Percentiles rank a stretch among this genome's conserved stretches.
Evolutionary conservation across 1,140 invertebrate species (phyloP).

Genomic region (Apolygus lucorum): DNA sequence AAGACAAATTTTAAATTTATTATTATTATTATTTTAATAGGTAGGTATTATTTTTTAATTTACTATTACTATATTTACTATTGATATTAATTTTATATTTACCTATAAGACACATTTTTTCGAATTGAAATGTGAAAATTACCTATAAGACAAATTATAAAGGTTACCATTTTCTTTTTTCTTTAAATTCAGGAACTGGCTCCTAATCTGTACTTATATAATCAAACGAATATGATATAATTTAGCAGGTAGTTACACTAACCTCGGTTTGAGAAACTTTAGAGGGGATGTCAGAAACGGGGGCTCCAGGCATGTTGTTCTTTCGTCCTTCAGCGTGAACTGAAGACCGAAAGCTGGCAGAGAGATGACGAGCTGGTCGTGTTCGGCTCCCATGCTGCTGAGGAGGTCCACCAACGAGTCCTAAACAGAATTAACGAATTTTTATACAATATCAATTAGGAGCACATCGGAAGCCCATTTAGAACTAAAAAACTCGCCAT

Average conservation of each 20-base stretch:
- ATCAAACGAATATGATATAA: background rate
- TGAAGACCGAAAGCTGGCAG: slow-evolving; percentile 55
- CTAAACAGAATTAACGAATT: slow-evolving; percentile 42
- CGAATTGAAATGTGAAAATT: no score
- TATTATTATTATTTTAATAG: no score
- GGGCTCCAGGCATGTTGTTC: slow-evolving; percentile 58
- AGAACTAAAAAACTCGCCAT: background rate
- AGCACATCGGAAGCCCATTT: background rate
- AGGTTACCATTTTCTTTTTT: no score
- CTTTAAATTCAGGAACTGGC: no score
- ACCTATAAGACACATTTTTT: no score
- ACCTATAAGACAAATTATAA: no score
- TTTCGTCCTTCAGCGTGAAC: slow-evolving; percentile 54
- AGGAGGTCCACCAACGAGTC: slow-evolving; percentile 68
- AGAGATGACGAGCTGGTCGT: slow-evolving; percentile 59
- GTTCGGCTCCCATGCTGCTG: slow-evolving; percentile 56
- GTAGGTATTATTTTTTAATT: no score
- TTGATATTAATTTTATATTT: no score
- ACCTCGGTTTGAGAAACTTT: slow-evolving; percentile 51
- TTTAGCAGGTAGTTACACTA: slow-evolving; percentile 22
- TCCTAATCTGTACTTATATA: background rate
- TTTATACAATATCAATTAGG: background rate
- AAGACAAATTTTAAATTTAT: no score
- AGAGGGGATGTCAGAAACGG: slow-evolving; percentile 46
- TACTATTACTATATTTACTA: no score